phyloP scores from a whole-genome alignment of 1,140 invertebrate genomes.

The Drosophila ananassae region DNA sequence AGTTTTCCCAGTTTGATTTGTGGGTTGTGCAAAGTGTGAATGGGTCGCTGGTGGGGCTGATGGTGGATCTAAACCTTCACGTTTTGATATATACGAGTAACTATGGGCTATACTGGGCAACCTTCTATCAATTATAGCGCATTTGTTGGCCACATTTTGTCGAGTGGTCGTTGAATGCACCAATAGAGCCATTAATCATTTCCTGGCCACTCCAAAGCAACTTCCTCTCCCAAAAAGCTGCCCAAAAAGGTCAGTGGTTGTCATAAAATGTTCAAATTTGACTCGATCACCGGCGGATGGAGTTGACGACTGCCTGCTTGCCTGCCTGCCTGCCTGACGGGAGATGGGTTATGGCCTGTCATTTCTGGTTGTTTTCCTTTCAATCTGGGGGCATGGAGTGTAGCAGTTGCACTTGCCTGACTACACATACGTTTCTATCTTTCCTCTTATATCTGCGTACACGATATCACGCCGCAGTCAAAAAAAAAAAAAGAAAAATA shows the following conservation, averaged over 20 bases:
- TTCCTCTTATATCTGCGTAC: conserved; percentile 57
- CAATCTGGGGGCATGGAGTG: conserved; percentile 19
- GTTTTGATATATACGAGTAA: conserved; percentile 4
- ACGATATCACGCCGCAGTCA: conserved; percentile 58
- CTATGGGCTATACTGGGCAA: background rate
- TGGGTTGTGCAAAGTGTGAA: conserved; percentile 47
- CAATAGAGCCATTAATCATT: conserved; percentile 67
- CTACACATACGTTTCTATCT: conserved; percentile 41
- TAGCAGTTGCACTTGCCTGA: conserved; percentile 52
- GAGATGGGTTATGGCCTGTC: conserved; percentile 31
- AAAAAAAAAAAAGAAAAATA: conserved; percentile 10
- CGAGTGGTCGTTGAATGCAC: conserved; percentile 28
- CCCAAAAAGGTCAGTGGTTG: conserved; percentile 56
- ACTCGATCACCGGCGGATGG: conserved; percentile 46
- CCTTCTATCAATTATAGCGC: conserved; percentile 35
- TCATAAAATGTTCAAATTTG: conserved; percentile 66
- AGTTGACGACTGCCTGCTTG: conserved; percentile 7
- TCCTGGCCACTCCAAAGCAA: conserved; percentile 54
- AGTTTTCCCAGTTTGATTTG: conserved; percentile 52
- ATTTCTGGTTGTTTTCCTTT: conserved; percentile 42
- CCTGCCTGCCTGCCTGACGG: conserved; percentile 7
- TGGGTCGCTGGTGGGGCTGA: conserved; percentile 22
- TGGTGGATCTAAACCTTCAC: conserved; percentile 19
- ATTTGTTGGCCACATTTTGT: conserved; percentile 19
- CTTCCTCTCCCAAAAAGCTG: conserved; percentile 40